phyloP scores from a whole-genome alignment of 2,113 vertebrate genomes.

The Megalops atlanticus region DNA sequence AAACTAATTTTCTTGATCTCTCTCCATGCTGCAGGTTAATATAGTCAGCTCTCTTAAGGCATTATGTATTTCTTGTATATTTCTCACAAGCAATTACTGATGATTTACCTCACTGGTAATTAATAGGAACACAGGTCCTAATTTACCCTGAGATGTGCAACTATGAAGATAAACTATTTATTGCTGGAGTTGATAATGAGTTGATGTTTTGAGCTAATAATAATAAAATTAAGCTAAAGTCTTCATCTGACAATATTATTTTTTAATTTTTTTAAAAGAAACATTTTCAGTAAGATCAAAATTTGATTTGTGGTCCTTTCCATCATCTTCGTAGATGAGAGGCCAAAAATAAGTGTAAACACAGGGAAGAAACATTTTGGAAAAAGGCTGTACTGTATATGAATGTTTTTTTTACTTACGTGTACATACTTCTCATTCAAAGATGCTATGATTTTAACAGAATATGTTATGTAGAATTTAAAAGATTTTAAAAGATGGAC shows the following conservation, averaged over 20 bases:
- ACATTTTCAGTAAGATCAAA: too few relatives aligned
- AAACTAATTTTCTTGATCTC: slow-evolving; percentile 40
- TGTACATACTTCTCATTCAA: too few relatives aligned
- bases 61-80: slow-evolving; percentile 19
- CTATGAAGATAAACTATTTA: not conserved
- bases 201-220: not conserved
- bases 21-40: slow-evolving; percentile 37
- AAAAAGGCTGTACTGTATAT: too few relatives aligned
- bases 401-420: too few relatives aligned
- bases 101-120: not conserved
- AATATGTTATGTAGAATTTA: too few relatives aligned
- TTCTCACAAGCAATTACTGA: not conserved
- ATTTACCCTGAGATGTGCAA: not conserved
- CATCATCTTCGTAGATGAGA: too few relatives aligned
- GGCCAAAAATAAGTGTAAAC: not conserved
- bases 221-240: too few relatives aligned
- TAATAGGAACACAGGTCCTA: not conserved
- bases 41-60: slow-evolving; percentile 5
- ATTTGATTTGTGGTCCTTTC: too few relatives aligned
- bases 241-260: too few relatives aligned
- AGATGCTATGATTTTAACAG: too few relatives aligned
- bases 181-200: not conserved
- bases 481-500: not conserved
- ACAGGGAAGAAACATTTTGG: too few relatives aligned
- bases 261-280: too few relatives aligned